Base-by-base conservation (phyloP, 1,140 invertebrate genomes). In the Scylla paramamosain region DNA sequence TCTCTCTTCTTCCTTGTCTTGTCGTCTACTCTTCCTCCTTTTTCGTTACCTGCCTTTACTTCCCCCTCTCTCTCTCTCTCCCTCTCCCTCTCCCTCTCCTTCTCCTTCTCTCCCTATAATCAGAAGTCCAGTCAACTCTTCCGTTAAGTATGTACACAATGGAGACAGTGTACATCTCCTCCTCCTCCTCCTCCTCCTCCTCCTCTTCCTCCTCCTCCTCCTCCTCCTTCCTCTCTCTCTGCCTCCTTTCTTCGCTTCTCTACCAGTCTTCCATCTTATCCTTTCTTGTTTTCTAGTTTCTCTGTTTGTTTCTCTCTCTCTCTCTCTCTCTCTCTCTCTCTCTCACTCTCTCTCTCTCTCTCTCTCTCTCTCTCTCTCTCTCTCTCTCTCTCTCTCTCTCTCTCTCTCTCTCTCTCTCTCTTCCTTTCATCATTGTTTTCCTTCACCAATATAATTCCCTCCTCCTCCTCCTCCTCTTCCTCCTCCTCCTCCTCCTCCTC, bases 271-370 rank as follows among this genome's bases (percentile, higher is more conserved):
- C 20, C 45, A 29, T 45, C 45, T 39, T 46, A 39, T 39, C 86
- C 12, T 59, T 59, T 12, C 52, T 20, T 59, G n/a, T 12, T 14
- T 59, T 2, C 16, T 59, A 59, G 6, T 14, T 48, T 14, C 46
- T 48, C 25, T 45, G 7, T 52, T 7, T 90, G 8, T 46, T 14
- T 52, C 14, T 45, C 88, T 52, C 6, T 90, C 7, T 86, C 84
- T 86, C 84, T 86, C 84, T 86, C 84, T 86, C 84, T 86, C 84
- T 86, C 84, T 86, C 84, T 86, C 84, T 86, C 84, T 86, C 84
- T 31, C 16, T 31, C 16, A 29, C 28, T 48, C 7, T 86, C 84
- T 86, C 84, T 86, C 84, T 86, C 84, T 86, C 84, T 86, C 84
- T 86, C 84, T 86, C 84, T 86, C 84, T 86, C 84, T 86, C 84